These are phyloP conservation scores for Tympanoctomys barrerae DNA, from an alignment of 2,797 vertebrate species.

Conservation along the genomic window DNA sequence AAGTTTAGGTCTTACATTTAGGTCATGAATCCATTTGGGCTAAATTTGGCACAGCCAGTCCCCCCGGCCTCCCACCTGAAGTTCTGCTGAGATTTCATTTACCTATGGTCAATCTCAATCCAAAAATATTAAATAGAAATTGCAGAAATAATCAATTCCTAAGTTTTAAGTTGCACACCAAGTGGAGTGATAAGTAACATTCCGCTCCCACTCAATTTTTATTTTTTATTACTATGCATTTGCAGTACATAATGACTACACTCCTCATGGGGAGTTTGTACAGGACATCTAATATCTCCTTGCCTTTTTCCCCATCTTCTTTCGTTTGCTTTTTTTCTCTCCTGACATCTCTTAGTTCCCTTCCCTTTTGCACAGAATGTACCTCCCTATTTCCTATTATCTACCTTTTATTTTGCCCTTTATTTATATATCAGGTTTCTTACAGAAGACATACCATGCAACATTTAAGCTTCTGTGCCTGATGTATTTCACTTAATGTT, in stretches of 20 bases:
- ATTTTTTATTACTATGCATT: background rate
- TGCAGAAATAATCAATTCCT: background rate
- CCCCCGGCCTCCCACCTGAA: background rate
- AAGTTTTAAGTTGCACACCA: background rate
- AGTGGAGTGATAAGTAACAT: background rate
- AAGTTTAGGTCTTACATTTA: background rate
- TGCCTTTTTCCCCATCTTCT: background rate
- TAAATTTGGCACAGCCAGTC: background rate
- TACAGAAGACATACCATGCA: background rate
- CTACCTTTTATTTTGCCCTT: background rate
- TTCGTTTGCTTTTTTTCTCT: background rate
- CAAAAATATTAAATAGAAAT: constrained; percentile 15
- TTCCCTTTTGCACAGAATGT: background rate
- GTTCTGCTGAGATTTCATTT: background rate
- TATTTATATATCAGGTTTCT: background rate
- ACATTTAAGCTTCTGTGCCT: background rate
- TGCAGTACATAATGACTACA: background rate
- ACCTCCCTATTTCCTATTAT: background rate
- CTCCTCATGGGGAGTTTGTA: background rate
- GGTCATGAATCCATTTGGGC: background rate
- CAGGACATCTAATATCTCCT: background rate
- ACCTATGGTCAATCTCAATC: background rate
- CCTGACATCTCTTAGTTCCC: background rate
- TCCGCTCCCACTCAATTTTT: background rate
- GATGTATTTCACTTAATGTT: background rate